phyloP scores from a whole-genome alignment of 1,140 invertebrate species.

The Phenacoccus solenopsis region DNA sequence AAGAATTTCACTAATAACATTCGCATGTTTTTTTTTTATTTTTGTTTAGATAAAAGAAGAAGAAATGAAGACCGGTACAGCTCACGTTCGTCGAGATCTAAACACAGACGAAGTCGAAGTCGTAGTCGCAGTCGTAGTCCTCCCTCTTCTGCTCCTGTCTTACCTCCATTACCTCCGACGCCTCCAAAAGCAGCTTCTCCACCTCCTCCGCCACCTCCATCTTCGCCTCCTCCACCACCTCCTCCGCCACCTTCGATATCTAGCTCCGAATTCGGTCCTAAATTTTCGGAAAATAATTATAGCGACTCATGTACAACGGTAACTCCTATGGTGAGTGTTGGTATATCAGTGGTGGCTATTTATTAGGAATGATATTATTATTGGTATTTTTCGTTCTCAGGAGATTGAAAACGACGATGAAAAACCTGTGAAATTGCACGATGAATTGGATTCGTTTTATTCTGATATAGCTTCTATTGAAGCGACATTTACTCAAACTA shows the following conservation, averaged over 20 bases:
- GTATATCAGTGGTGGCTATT: too few relatives aligned
- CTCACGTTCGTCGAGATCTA: background rate
- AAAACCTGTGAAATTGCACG: background rate
- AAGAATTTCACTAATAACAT: too few relatives aligned
- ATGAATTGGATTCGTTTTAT: constrained; percentile 43
- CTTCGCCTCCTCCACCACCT: constrained; percentile 5
- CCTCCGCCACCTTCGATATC: background rate
- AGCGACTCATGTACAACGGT: background rate
- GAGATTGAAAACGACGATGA: background rate
- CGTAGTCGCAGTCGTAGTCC: too few relatives aligned
- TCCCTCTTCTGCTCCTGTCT: constrained; percentile 23
- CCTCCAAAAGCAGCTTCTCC: background rate
- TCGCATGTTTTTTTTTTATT: too few relatives aligned
- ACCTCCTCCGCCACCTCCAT: background rate
- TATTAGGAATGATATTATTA: too few relatives aligned
- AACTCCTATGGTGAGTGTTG: background rate
- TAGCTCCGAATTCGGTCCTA: background rate
- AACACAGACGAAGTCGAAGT: background rate
- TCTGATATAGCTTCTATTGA: constrained; percentile 45
- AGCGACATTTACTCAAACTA: background rate
- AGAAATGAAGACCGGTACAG: background rate
- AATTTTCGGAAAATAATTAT: background rate
- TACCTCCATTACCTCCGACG: background rate
- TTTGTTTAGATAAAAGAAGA: background rate
- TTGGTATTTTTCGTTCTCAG: background rate